Percentiles rank a stretch among this genome's conserved stretches.
Conservation (phyloP, 2,888 invertebrate species). For the Mechanitis mazaeus region DNA sequence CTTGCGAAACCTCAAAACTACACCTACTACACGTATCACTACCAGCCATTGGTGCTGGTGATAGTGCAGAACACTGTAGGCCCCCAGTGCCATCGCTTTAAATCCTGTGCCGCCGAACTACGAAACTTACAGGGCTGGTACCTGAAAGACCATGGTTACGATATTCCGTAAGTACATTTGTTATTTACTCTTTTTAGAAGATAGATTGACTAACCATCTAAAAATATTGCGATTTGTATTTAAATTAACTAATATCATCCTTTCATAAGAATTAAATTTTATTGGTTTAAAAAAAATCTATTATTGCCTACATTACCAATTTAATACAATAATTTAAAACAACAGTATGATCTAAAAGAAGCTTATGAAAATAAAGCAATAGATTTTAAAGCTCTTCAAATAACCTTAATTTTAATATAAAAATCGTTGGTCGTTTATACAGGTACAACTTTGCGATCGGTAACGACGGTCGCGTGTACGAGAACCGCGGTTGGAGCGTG, state of each 20-base stretch:
- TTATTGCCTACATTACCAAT: too few species aligned
- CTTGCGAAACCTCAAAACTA: conserved; percentile 39
- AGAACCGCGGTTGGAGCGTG: conserved; percentile 76
- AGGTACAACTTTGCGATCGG: conserved; percentile 78
- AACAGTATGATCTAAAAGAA: not conserved
- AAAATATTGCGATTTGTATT: too few species aligned
- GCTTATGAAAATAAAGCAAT: too few species aligned
- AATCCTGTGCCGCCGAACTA: conserved; percentile 51
- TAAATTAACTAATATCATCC: too few species aligned
- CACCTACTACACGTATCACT: conserved; percentile 27
- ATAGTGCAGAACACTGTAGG: conserved; percentile 58
- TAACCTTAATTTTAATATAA: not conserved
- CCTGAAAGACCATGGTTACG: conserved; percentile 30
- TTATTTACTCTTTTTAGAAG: too few species aligned
- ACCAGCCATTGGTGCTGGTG: conserved; percentile 52
- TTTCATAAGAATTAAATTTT: too few species aligned
- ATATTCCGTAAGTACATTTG: conserved; percentile 44
- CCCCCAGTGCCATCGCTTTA: conserved; percentile 45
- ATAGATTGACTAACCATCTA: too few species aligned
- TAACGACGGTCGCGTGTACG: conserved; percentile 78
- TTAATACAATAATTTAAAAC: too few species aligned
- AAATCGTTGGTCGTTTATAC: conserved; percentile 4
- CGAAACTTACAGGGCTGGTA: conserved; percentile 49
- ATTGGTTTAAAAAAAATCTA: too few species aligned
- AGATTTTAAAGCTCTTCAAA: too few species aligned